Base-by-base conservation (phyloP, 92 coral and sea anemone genomes). In the Anthopleura xanthogrammica region DNA sequence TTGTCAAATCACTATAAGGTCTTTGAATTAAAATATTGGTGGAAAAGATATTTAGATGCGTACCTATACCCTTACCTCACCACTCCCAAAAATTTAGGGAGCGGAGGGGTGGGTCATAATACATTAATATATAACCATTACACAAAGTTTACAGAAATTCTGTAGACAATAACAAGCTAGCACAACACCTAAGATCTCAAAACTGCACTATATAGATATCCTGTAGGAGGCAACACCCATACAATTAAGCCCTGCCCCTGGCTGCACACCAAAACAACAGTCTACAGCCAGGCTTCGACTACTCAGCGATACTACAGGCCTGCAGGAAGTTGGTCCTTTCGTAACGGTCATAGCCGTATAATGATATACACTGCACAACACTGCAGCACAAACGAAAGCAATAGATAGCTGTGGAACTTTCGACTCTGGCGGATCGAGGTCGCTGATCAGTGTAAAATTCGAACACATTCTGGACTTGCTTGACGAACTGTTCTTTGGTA, bases 61-160 rank as follows among this genome's bases (percentile, higher is more conserved):
- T 8, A 2, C 36, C 36, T 29, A 29, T 29, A 29, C 17, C 41
- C 19, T 68, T 9, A 68, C 42, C 41, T 23, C 72, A 36, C 84
- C 84, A 75, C 78, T 81, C 84, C 84, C 84, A 68, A 70, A 24
- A 48, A 42, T 16, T 50, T 46, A 62, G 84, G 84, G 77, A 70
- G 84, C 76, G 78, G 77, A 20, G 84, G 82, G 70, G 29, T 62
- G 70, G 74, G 74, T 68, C 74, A 62, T 36, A 9, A 23, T 68
- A 36, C 74, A 68, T 29, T 29, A 29, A 29, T 29, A 29, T 29
- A 0, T 29, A 65, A n/a, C 36, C 72, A 23, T n/a, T 10, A 24
- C 6, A 42, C 17, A n/a, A 68, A 68, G 13, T 3, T 68, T 4
- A 68, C 2, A 24, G 16, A 3, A 68, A 10, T 36, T 68, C 74